These are phyloP conservation scores for Rousettus leschenaultii DNA, from an alignment of 2,113 vertebrate species.

Conservation along the genomic window DNA sequence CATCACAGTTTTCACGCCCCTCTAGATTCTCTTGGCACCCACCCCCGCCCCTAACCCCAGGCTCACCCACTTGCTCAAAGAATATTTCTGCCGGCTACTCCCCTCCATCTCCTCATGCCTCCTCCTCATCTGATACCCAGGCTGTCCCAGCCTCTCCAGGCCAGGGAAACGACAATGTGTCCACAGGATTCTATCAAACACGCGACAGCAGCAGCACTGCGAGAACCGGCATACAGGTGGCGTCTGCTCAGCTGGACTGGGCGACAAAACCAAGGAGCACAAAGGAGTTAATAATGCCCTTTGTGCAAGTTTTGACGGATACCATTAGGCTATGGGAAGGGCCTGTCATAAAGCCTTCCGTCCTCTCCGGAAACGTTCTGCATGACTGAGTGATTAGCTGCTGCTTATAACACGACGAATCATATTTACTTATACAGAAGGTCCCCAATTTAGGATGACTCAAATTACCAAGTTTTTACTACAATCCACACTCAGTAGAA, in stretches of 20 bases:
- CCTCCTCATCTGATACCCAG: not conserved
- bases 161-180: rapidly evolving
- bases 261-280: not conserved
- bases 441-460: not conserved
- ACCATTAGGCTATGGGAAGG: not conserved
- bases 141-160: not conserved
- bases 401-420: not conserved
- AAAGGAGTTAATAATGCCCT: not conserved
- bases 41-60: no score
- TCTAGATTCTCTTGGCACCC: not conserved
- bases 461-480: not conserved
- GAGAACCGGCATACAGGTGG: not conserved
- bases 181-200: not conserved
- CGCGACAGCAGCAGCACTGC: rapidly evolving
- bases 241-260: not conserved
- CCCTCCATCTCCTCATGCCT: not conserved
- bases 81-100: not conserved
- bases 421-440: not conserved
- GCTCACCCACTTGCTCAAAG: not conserved
- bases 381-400: not conserved
- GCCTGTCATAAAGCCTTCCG: not conserved
- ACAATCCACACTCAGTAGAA: not conserved
- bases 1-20: not conserved
- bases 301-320: rapidly evolving
- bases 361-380: not conserved